These are phyloP conservation scores for Papilio glaucus DNA, from an alignment of 1,140 invertebrate species.

Conservation along the genomic window DNA sequence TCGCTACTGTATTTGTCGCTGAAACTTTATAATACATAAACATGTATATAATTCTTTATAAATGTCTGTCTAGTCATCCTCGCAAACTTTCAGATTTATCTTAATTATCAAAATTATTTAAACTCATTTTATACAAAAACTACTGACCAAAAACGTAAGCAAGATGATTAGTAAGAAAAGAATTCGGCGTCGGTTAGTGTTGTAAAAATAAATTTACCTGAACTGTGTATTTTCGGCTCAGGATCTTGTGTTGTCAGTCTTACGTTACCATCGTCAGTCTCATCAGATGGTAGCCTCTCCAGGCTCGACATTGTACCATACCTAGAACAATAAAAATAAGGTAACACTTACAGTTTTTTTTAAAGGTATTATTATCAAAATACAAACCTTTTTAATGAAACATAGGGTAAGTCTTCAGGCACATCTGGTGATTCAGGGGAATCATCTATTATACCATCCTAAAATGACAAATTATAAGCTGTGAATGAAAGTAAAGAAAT, in stretches of 20 bases:
- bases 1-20: constrained; percentile 50
- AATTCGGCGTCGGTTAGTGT: too few relatives aligned
- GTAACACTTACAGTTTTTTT: neutral
- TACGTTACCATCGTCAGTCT: constrained; percentile 83
- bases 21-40: constrained; percentile 16
- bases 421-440: constrained; percentile 78
- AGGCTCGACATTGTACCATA: constrained; percentile 91
- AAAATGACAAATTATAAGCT: constrained; percentile 40
- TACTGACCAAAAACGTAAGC: too few relatives aligned
- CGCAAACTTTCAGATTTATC: too few relatives aligned
- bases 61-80: too few relatives aligned
- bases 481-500: neutral
- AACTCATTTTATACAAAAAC: too few relatives aligned
- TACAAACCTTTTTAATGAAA: constrained; percentile 73
- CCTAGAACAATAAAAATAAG: constrained; percentile 56
- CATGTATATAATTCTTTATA: neutral
- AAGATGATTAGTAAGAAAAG: too few relatives aligned
- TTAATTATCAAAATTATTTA: too few relatives aligned
- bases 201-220: constrained; percentile 66
- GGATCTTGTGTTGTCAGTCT: constrained; percentile 70
- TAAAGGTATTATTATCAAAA: too few relatives aligned
- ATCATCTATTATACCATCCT: constrained; percentile 77
- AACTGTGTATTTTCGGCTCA: constrained; percentile 64
- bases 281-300: constrained; percentile 86
- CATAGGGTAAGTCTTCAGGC: constrained; percentile 76